Evolutionary conservation across 1,140 invertebrate genomes (phyloP).

Genomic region (Eciton burchellii): DNA sequence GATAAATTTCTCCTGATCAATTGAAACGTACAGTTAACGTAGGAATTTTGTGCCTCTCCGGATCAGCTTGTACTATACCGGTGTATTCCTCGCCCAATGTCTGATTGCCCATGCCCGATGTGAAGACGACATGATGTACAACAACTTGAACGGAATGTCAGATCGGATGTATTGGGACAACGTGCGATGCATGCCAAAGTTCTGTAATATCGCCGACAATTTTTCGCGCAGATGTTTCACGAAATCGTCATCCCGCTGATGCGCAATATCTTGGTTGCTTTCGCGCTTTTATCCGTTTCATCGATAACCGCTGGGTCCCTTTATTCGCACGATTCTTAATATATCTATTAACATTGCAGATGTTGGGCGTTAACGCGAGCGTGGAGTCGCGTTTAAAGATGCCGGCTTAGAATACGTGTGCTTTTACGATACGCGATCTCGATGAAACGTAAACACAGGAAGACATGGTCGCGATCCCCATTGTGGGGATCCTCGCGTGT

Average conservation of each 20-base stretch:
- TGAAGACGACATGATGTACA: constrained; percentile 93
- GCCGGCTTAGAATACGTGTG: too few relatives aligned
- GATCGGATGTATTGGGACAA: constrained; percentile 67
- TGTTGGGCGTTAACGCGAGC: too few relatives aligned
- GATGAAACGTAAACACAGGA: background rate
- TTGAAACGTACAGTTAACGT: constrained; percentile 77
- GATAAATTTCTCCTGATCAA: constrained; percentile 21
- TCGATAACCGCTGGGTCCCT: too few relatives aligned
- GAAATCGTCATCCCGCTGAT: constrained; percentile 72
- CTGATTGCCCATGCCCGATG: constrained; percentile 93
- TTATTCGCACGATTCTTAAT: too few relatives aligned
- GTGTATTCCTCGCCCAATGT: constrained; percentile 98
- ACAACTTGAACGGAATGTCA: constrained; percentile 84
- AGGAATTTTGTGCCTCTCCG: constrained; percentile 76
- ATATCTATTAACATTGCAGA: too few relatives aligned
- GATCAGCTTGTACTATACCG: constrained; percentile 93
- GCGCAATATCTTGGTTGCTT: too few relatives aligned
- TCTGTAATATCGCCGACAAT: constrained; percentile 79
- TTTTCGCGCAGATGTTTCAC: constrained; percentile 80
- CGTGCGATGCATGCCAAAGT: constrained; percentile 70
- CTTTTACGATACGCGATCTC: background rate
- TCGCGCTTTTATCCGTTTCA: too few relatives aligned
- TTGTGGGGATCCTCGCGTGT: background rate
- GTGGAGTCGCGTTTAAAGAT: too few relatives aligned
- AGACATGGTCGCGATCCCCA: background rate